Base-by-base conservation (phyloP, 2,797 vertebrate species). In the Sebastes matsubarae region DNA sequence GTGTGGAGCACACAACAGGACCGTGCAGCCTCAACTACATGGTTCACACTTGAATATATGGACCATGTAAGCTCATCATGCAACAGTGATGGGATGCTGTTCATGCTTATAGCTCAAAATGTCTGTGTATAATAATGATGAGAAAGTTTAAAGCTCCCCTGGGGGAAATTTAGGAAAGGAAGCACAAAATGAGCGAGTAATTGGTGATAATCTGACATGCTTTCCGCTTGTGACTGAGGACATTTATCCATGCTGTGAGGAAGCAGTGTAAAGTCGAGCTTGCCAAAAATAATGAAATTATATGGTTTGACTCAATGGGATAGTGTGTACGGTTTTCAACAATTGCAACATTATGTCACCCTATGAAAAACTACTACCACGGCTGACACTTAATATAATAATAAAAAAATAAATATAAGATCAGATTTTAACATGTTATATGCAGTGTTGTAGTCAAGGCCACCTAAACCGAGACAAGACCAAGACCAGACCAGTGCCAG, bases 191-290 rank as follows among this genome's bases (percentile, higher is more conserved):
- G 24, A 64, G 58, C 3, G 18, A 79, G 36, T 78, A 75, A 85
- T 80, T 87, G 36, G n/a, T 50, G n/a, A 76, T 80, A 66, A 88
- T 86, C 54, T 36, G 75, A 75, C 63, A 70, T 46, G 81, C 70
- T 72, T 42, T 85, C n/a, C 1, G 1, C 86, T 88, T 81, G 81
- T 91, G 86, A 90, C 75, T 50, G 22, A 66, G 36, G 38, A 12
- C 29, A 71, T 85, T 74, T 63, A 67, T 78, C 20, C 22, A 25
- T 27, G n/a, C 29, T 77, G 71, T 58, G 24, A 64, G 32, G 55
- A 78, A 1, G 20, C 38, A 61, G 24, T 81, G 54, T 74, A 4
- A 27, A 25, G 14, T 25, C 2, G 8, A 50, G 20, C 25, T 71
- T 77, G 18, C 22, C 20, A 16, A 22, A 14, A 29, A 6, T 74